Conservation (phyloP, 1,140 invertebrate genomes). For the Bombus cullumanus region DNA sequence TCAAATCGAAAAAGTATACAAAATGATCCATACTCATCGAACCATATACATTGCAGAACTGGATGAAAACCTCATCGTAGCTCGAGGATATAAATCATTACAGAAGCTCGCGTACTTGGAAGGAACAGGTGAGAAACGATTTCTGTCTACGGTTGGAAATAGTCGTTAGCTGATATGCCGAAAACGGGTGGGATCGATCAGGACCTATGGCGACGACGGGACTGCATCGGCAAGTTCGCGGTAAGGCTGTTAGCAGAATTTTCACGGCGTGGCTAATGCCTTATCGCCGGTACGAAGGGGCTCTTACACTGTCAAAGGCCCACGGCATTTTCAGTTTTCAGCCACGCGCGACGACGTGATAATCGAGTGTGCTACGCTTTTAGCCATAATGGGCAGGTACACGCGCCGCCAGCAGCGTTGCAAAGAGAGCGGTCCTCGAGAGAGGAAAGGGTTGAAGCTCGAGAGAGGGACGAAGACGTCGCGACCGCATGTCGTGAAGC, state of each 20-base stretch:
- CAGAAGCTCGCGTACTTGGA: neutral
- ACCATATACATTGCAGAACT: neutral
- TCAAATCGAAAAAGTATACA: neutral
- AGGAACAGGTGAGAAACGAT: neutral
- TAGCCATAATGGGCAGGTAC: constrained; percentile 81
- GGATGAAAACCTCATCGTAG: neutral
- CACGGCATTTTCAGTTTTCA: constrained; percentile 76
- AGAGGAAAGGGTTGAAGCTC: neutral
- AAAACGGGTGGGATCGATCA: constrained; percentile 12
- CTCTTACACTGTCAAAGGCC: constrained; percentile 62
- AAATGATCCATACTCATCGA: neutral
- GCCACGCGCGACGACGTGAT: constrained; percentile 78
- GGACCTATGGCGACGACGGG: neutral
- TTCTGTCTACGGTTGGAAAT: no score
- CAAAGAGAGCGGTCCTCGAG: constrained; percentile 34
- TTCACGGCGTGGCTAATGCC: constrained; percentile 45
- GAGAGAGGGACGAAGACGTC: constrained; percentile 17
- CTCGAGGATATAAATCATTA: neutral
- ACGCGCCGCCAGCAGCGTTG: constrained; percentile 51
- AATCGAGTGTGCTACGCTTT: constrained; percentile 82
- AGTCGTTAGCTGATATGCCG: neutral
- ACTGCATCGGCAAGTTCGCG: constrained; percentile 16
- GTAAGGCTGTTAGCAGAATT: constrained; percentile 49
- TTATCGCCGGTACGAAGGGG: constrained; percentile 15
- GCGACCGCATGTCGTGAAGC: constrained; percentile 50